Percentiles rank a stretch among this genome's conserved stretches.
Evolutionary conservation across 2,888 invertebrate species (phyloP).

Genomic region (Corythucha ciliata): DNA sequence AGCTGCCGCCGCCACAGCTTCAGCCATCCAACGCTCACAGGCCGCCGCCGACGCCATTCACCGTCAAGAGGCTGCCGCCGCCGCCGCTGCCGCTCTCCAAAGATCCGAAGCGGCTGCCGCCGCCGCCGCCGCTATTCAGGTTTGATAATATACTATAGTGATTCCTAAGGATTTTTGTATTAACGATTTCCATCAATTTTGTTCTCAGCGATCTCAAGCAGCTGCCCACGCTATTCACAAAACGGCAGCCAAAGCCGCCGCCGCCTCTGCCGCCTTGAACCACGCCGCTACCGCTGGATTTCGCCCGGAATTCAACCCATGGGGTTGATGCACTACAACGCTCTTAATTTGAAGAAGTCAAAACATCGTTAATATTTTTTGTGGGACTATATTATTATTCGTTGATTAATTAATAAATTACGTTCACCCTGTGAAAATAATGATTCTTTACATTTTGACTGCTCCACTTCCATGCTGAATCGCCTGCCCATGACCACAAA

Average conservation of each 20-base stretch:
- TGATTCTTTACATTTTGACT: too few species aligned
- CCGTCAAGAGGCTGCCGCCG: conserved; percentile 32
- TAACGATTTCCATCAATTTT: neutral
- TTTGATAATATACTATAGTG: neutral
- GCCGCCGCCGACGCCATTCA: conserved; percentile 49
- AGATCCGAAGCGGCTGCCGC: conserved; percentile 58
- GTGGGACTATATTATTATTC: too few species aligned
- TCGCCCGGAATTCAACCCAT: too few species aligned
- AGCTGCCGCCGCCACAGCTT: conserved; percentile 62
- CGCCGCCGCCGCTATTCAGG: conserved; percentile 53
- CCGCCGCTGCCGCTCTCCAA: conserved; percentile 41
- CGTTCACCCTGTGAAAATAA: too few species aligned
- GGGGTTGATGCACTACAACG: too few species aligned
- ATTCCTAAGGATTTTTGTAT: neutral
- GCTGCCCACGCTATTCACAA: conserved; percentile 38
- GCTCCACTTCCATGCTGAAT: too few species aligned
- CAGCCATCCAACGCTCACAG: conserved; percentile 52
- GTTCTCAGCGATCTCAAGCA: conserved; percentile 29
- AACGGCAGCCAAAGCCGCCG: conserved; percentile 38
- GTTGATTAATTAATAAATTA: too few species aligned
- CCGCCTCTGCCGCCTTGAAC: conserved; percentile 40
- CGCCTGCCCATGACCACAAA: too few species aligned
- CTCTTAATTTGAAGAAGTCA: too few species aligned
- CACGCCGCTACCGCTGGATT: conserved; percentile 23
- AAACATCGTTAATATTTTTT: too few species aligned